phyloP scores from a whole-genome alignment of 1,140 invertebrate genomes.

The Penaeus indicus region DNA sequence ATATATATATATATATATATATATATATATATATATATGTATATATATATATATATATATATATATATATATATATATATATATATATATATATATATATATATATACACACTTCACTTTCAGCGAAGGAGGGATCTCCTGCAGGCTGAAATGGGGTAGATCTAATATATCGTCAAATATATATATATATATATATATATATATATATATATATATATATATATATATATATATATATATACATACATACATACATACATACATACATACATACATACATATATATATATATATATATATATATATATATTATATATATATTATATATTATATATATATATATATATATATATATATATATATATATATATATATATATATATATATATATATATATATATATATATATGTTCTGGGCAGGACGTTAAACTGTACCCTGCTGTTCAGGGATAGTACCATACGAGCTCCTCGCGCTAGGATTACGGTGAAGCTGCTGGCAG shows the following conservation, averaged over 20 bases:
- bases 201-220: background rate
- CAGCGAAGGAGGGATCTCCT: too few relatives aligned
- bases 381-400: too few relatives aligned
- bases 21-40: conserved; percentile 30
- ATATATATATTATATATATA: conserved; percentile 27
- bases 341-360: background rate
- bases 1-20: conserved; percentile 29
- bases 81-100: conserved; percentile 45
- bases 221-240: background rate
- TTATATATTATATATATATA: conserved; percentile 18
- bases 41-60: conserved; percentile 31
- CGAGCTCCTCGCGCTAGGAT: too few relatives aligned
- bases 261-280: background rate
- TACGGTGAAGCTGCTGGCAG: too few relatives aligned
- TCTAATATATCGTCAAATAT: too few relatives aligned
- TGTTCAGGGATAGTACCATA: too few relatives aligned
- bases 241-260: background rate
- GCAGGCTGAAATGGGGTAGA: background rate
- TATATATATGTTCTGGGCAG: too few relatives aligned
- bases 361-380: background rate
- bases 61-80: conserved; percentile 40
- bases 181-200: background rate
- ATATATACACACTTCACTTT: conserved; percentile 16
- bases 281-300: background rate
- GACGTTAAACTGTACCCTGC: too few relatives aligned